These are phyloP conservation scores for Coracopsis vasa DNA, from an alignment of 2,113 vertebrate species.

Conservation along the genomic window DNA sequence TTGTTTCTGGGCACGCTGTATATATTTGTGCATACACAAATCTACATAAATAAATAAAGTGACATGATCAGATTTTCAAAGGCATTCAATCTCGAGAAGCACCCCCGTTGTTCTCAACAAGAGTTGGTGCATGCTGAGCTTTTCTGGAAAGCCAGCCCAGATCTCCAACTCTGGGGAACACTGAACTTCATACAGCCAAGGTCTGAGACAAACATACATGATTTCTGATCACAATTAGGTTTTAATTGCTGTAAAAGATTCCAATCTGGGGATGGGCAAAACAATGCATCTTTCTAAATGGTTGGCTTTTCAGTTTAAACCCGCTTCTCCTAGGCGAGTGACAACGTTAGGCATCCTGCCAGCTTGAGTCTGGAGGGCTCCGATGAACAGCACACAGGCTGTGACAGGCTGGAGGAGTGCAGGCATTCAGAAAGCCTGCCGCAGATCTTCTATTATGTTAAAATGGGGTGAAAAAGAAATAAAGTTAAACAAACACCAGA, in stretches of 20 bases:
- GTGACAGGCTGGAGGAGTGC: neutral
- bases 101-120: neutral
- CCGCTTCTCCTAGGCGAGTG: neutral
- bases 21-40: conserved; percentile 27
- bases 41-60: conserved; percentile 63
- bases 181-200: neutral
- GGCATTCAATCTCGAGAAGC: neutral
- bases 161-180: neutral
- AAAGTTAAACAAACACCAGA: conserved; percentile 38
- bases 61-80: conserved; percentile 44
- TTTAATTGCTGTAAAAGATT: neutral
- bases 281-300: neutral
- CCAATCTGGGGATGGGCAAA: neutral
- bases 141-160: conserved; percentile 6
- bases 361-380: neutral
- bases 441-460: neutral
- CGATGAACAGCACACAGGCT: neutral
- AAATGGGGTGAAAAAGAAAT: conserved; percentile 32
- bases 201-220: neutral
- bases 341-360: neutral
- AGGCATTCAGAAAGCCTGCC: neutral
- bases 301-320: neutral
- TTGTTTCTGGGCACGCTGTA: conserved; percentile 9
- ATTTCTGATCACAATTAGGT: neutral
- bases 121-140: neutral